These are phyloP conservation scores for Acromyrmex heyeri DNA, from an alignment of 1,140 invertebrate species.

Conservation along the genomic window DNA sequence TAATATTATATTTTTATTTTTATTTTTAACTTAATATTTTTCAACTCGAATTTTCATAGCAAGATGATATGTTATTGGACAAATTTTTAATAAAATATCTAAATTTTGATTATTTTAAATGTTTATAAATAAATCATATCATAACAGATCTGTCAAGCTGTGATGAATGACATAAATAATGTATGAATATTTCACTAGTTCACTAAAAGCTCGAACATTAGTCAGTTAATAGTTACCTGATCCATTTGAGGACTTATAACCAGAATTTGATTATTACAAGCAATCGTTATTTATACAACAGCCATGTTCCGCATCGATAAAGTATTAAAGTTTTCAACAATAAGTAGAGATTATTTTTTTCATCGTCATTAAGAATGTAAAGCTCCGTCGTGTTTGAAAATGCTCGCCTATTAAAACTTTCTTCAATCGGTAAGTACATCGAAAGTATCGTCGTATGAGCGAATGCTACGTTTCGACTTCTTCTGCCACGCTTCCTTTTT, in stretches of 20 bases:
- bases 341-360: constrained; percentile 35
- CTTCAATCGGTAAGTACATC: constrained; percentile 16
- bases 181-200: background rate
- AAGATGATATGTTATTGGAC: background rate
- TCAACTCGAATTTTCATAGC: background rate
- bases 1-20: background rate
- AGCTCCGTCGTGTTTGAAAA: constrained; percentile 14
- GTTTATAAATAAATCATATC: constrained; percentile 6
- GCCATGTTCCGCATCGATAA: constrained; percentile 1
- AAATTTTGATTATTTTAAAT: background rate
- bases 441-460: constrained; percentile 29
- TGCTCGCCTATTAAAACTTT: constrained; percentile 54
- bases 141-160: background rate
- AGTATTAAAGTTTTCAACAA: constrained; percentile 39
- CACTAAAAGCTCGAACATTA: constrained; percentile 21
- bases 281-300: constrained; percentile 37
- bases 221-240: constrained; percentile 13
- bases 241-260: background rate
- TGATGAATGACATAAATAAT: constrained; percentile 15
- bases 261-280: constrained; percentile 25
- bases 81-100: background rate
- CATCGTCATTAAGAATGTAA: constrained; percentile 37
- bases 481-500: constrained; percentile 9
- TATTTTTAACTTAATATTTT: background rate
- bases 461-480: constrained; percentile 41